These are phyloP conservation scores for Trachelus tabidus DNA, from an alignment of 2,888 invertebrate species.

Conservation along the genomic window DNA sequence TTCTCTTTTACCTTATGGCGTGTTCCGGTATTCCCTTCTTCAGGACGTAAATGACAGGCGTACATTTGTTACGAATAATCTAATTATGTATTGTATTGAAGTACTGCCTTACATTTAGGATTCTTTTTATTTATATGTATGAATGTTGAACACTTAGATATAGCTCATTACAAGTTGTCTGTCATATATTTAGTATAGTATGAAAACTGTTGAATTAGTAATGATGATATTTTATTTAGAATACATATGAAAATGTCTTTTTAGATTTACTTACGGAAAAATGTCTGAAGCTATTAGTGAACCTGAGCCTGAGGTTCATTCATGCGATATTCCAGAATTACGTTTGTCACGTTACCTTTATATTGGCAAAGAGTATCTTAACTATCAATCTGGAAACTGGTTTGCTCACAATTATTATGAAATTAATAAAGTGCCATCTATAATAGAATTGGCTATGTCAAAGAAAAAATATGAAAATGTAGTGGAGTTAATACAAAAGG, in stretches of 20 bases:
- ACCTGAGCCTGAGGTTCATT: background rate
- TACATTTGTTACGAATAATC: background rate
- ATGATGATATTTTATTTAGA: background rate
- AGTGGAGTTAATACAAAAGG: conserved; percentile 53
- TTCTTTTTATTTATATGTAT: background rate
- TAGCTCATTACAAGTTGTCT: background rate
- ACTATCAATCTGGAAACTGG: conserved; percentile 72
- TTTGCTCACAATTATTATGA: conserved; percentile 68
- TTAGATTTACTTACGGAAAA: background rate
- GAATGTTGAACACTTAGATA: background rate
- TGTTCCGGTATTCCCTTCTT: background rate
- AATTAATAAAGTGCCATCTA: conserved; percentile 63
- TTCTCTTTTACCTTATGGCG: background rate
- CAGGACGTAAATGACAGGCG: background rate
- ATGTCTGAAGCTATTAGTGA: background rate
- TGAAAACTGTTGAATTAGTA: background rate
- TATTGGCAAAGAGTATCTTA: conserved; percentile 69
- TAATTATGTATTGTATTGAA: background rate
- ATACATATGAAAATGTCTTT: background rate
- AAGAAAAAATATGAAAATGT: conserved; percentile 42
- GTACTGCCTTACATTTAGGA: background rate
- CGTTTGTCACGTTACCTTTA: conserved; percentile 68
- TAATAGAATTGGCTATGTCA: conserved; percentile 54
- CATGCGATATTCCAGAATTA: background rate
- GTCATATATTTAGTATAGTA: background rate